phyloP scores from a whole-genome alignment of 1,140 invertebrate species.

The Drosophila serrata region DNA sequence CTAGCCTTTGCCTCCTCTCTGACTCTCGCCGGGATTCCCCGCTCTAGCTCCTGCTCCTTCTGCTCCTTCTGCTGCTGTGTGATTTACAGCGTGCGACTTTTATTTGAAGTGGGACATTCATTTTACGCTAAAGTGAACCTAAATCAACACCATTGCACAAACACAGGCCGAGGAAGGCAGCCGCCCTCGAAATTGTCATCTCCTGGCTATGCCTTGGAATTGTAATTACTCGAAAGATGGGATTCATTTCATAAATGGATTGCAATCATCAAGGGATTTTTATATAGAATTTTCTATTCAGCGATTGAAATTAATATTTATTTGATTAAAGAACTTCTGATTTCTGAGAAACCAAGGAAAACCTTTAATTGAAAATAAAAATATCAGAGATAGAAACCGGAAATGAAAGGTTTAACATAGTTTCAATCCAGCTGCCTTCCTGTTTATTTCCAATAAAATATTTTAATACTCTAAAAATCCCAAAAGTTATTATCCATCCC shows the following conservation, averaged over 20 bases:
- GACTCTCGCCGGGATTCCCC: background rate
- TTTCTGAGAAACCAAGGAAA: too few relatives aligned
- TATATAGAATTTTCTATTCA: background rate
- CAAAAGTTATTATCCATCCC: background rate
- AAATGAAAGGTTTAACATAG: background rate
- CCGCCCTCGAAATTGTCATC: conserved; percentile 14
- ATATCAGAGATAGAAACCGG: background rate
- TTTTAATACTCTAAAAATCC: background rate
- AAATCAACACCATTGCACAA: conserved; percentile 74
- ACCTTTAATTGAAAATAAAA: background rate
- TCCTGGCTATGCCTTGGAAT: conserved; percentile 9
- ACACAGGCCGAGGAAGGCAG: background rate
- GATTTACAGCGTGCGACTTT: conserved; percentile 83
- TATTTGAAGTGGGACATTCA: conserved; percentile 83
- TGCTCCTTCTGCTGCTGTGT: conserved; percentile 56
- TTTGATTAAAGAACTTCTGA: background rate
- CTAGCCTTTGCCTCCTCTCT: background rate
- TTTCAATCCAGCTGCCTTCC: background rate
- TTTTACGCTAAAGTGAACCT: conserved; percentile 83
- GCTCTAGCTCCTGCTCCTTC: background rate
- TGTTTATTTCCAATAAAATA: background rate
- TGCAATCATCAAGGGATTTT: background rate
- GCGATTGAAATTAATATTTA: background rate
- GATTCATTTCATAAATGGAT: background rate
- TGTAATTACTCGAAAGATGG: conserved; percentile 31